Evolutionary conservation across 2,797 vertebrate genomes (phyloP).

Genomic region (Pagetopsis macropterus): DNA sequence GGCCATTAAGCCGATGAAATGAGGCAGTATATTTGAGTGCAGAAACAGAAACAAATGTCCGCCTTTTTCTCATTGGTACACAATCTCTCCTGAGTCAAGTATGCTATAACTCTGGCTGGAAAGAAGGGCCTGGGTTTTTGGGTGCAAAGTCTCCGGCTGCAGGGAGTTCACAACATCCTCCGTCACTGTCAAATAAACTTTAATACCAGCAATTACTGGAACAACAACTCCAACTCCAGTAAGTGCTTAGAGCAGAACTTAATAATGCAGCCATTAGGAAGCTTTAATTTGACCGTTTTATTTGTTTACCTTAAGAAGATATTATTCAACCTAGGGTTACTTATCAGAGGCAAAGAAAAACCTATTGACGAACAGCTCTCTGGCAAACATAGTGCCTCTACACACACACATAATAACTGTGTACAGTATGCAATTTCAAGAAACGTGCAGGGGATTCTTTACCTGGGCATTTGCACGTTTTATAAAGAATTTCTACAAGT

Average conservation of each 20-base stretch:
- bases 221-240: conserved; percentile 19
- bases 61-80: conserved; percentile 62
- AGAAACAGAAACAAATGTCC: conserved; percentile 64
- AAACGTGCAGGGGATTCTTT: not conserved
- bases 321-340: conserved; percentile 24
- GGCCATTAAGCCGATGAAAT: conserved; percentile 83
- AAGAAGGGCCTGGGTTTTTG: conserved; percentile 21
- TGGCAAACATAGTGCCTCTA: not conserved
- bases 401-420: not conserved
- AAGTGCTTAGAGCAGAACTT: conserved; percentile 27
- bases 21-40: conserved; percentile 79
- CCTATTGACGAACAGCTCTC: conserved; percentile 1
- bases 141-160: conserved; percentile 52
- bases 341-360: conserved; percentile 6
- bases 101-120: conserved; percentile 60
- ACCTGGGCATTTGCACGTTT: not conserved
- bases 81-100: conserved; percentile 61
- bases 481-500: too few species aligned
- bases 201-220: conserved; percentile 29
- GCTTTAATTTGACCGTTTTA: conserved; percentile 40
- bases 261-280: conserved; percentile 43
- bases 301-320: conserved; percentile 5
- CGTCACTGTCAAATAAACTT: conserved; percentile 48
- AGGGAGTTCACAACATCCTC: conserved; percentile 43
- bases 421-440: not conserved